Evolutionary conservation across 2,888 invertebrate genomes (phyloP).

Genomic region (Myathropa florea): DNA sequence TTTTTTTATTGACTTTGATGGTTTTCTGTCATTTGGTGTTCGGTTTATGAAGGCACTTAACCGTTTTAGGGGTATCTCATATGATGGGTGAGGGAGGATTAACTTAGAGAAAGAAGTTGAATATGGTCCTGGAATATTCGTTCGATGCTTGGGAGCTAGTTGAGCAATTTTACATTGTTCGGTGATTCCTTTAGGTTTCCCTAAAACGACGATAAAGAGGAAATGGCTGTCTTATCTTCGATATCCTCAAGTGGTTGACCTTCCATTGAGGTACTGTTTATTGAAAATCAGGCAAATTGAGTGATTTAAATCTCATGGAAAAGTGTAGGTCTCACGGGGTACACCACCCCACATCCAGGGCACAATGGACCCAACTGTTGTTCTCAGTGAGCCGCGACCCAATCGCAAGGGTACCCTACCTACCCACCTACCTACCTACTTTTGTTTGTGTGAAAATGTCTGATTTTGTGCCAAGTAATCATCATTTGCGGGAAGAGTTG

Average conservation of each 20-base stretch:
- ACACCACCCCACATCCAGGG: too few species aligned
- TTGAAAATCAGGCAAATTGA: background rate
- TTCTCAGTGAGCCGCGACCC: too few species aligned
- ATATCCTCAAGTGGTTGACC: background rate
- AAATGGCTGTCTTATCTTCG: background rate
- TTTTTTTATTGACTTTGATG: background rate
- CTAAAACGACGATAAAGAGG: background rate
- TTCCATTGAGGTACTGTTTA: background rate
- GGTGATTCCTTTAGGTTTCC: background rate
- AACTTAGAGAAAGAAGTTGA: background rate
- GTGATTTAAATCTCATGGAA: background rate
- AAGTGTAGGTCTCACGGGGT: too few species aligned
- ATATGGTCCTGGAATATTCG: too few species aligned
- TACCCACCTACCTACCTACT: too few species aligned
- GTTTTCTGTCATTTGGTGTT: background rate
- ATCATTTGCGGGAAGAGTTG: too few species aligned
- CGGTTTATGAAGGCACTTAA: conserved; percentile 4
- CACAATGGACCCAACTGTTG: too few species aligned
- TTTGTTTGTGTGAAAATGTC: too few species aligned
- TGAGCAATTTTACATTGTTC: background rate
- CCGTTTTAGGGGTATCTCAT: background rate
- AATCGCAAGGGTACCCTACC: too few species aligned
- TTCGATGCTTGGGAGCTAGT: too few species aligned
- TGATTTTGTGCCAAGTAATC: too few species aligned
- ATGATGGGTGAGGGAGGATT: background rate